These are phyloP conservation scores for Acanthoscelides obtectus DNA, from an alignment of 2,888 invertebrate genomes.

Conservation along the genomic window DNA sequence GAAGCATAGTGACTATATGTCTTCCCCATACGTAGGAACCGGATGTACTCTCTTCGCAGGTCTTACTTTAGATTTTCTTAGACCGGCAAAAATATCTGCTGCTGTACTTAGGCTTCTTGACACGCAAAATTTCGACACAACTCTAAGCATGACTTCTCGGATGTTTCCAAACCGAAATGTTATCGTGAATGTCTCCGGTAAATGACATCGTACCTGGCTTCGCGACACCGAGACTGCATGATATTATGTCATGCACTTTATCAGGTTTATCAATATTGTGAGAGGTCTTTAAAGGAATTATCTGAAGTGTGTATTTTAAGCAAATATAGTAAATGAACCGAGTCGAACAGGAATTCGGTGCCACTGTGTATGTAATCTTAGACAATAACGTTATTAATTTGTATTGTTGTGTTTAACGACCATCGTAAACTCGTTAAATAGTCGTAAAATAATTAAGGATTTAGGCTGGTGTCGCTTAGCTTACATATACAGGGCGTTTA, in stretches of 20 bases:
- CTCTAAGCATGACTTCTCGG: not conserved
- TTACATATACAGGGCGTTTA: too few relatives aligned
- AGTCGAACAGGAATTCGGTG: too few relatives aligned
- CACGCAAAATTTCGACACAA: not conserved
- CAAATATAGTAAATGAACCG: not conserved
- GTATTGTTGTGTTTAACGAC: not conserved
- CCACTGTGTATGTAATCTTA: not conserved
- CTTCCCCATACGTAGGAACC: slow-evolving; percentile 27
- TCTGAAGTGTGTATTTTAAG: not conserved
- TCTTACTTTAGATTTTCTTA: slow-evolving; percentile 10
- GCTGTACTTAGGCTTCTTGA: slow-evolving; percentile 9
- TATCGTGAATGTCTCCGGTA: not conserved
- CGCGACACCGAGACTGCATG: not conserved
- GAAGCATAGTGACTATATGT: slow-evolving; percentile 30
- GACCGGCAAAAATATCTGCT: slow-evolving; percentile 22
- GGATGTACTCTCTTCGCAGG: slow-evolving; percentile 7
- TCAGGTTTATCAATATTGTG: not conserved
- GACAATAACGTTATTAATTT: not conserved
- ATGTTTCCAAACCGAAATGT: not conserved
- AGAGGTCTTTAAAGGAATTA: not conserved
- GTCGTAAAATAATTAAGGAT: not conserved
- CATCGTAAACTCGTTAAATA: not conserved
- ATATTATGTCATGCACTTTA: not conserved
- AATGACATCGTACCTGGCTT: not conserved
- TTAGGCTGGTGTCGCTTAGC: too few relatives aligned